Conservation (phyloP, 2,888 invertebrate species). For the Oxytorus armatus region DNA sequence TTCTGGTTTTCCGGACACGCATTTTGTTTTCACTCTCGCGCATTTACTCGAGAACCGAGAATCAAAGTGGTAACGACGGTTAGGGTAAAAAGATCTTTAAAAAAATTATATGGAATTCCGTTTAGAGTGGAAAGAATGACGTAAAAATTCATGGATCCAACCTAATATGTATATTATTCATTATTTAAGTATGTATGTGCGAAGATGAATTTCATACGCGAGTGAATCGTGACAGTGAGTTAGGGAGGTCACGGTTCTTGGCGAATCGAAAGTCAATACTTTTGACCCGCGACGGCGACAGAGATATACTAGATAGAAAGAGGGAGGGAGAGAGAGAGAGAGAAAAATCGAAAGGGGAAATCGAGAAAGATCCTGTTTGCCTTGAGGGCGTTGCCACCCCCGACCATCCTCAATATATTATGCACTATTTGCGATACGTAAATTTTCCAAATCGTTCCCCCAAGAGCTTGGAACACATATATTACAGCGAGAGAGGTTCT, state of each 20-base stretch:
- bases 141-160: constrained; percentile 5
- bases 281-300: constrained; percentile 37
- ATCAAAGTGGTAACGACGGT: too few relatives aligned
- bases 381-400: constrained; percentile 47
- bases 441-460: constrained; percentile 62
- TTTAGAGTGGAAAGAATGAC: neutral
- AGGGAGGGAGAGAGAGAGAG: constrained; percentile 16
- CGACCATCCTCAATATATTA: constrained; percentile 55
- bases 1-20: constrained; percentile 13
- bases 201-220: constrained; percentile 22
- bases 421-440: constrained; percentile 64
- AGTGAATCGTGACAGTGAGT: constrained; percentile 38
- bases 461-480: constrained; percentile 45
- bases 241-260: constrained; percentile 56
- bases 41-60: neutral
- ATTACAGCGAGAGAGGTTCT: constrained; percentile 23
- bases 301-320: constrained; percentile 13
- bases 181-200: neutral
- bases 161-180: neutral
- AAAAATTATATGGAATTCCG: too few relatives aligned
- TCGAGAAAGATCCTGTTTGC: constrained; percentile 39
- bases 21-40: constrained; percentile 4
- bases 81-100: too few relatives aligned
- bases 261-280: constrained; percentile 64
- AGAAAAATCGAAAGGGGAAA: constrained; percentile 22